phyloP scores from a whole-genome alignment of 2,797 vertebrate genomes.

The Lycodopsis pacificus region DNA sequence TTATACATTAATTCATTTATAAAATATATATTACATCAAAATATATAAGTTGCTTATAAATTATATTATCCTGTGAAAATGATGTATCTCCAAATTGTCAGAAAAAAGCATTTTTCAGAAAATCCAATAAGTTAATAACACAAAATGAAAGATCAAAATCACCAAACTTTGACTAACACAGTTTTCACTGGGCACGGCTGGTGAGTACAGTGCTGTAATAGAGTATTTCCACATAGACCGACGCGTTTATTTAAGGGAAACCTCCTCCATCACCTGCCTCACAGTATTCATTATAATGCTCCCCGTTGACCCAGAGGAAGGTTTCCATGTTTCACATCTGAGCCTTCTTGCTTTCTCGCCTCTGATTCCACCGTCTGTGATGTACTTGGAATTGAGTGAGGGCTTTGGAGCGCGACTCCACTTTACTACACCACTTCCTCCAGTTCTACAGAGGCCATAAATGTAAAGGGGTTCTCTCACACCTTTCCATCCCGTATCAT shows the following conservation, averaged over 20 bases:
- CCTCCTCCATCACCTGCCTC: background rate
- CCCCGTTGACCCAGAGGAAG: background rate
- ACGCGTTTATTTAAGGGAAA: background rate
- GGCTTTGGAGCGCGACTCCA: slow-evolving; percentile 78
- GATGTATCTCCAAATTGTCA: background rate
- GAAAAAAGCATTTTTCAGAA: background rate
- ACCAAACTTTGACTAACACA: background rate
- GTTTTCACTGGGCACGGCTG: background rate
- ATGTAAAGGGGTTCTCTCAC: slow-evolving; percentile 82
- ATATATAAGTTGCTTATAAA: background rate
- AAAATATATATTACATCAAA: background rate
- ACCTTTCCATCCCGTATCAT: slow-evolving; percentile 82
- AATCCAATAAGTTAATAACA: background rate
- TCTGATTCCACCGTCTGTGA: slow-evolving; percentile 55
- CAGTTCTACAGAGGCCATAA: slow-evolving; percentile 80
- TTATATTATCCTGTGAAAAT: no score
- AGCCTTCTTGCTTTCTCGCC: slow-evolving; percentile 15
- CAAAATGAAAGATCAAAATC: background rate
- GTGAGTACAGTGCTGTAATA: background rate
- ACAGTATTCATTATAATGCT: background rate
- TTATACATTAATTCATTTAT: background rate
- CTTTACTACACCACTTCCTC: slow-evolving; percentile 86
- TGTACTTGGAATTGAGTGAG: slow-evolving; percentile 82
- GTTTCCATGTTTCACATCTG: background rate
- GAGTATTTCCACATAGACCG: background rate